These are phyloP conservation scores for Zelostemma sp. DNA, from an alignment of 1,140 invertebrate genomes.

Conservation along the genomic window DNA sequence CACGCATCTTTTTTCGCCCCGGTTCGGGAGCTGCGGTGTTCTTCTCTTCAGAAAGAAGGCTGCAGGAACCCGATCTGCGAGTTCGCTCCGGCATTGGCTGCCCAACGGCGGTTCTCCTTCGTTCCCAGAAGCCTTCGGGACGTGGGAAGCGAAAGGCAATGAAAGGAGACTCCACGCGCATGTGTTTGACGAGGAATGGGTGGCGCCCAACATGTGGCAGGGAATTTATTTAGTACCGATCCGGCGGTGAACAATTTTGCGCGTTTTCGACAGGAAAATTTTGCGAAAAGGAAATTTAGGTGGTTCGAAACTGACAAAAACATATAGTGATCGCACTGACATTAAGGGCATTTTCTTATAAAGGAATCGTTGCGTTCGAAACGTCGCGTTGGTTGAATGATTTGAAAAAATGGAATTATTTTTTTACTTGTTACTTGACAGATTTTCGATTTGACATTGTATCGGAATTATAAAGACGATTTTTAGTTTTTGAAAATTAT, in stretches of 20 bases:
- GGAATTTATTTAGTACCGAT: constrained; percentile 33
- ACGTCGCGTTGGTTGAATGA: too few relatives aligned
- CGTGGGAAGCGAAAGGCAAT: constrained; percentile 49
- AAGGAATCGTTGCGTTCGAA: too few relatives aligned
- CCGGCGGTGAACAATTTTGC: constrained; percentile 20
- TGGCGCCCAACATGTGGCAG: constrained; percentile 48
- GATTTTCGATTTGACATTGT: too few relatives aligned
- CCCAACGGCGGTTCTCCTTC: constrained; percentile 31
- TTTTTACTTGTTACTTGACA: too few relatives aligned
- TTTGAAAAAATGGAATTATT: too few relatives aligned
- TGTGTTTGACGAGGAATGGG: constrained; percentile 51
- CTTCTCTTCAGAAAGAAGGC: constrained; percentile 23
- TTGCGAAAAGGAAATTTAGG: too few relatives aligned
- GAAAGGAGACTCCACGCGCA: constrained; percentile 42
- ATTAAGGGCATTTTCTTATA: too few relatives aligned
- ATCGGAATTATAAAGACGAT: too few relatives aligned
- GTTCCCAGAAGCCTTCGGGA: constrained; percentile 42
- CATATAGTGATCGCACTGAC: too few relatives aligned
- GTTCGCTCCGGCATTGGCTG: constrained; percentile 25
- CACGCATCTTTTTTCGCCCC: constrained; percentile 35
- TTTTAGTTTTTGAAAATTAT: too few relatives aligned
- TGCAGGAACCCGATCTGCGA: constrained; percentile 37
- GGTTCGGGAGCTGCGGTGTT: constrained; percentile 21
- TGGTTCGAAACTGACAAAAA: too few relatives aligned
- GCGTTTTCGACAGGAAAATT: neutral